Base-by-base conservation (phyloP, 2,888 invertebrate genomes). In the Idaea dimidiata region DNA sequence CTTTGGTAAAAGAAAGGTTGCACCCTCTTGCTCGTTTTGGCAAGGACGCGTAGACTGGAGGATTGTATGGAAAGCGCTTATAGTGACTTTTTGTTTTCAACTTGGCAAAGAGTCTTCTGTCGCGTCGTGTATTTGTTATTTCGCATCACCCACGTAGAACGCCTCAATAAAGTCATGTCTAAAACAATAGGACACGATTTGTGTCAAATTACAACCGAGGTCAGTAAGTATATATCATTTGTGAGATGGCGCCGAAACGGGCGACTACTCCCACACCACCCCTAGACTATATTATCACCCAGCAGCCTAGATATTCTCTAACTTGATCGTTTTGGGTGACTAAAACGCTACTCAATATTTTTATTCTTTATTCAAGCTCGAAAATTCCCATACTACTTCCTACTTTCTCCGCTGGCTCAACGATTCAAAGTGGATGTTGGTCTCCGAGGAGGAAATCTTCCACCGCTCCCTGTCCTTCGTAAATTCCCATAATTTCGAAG, bases 131-230 rank as follows among this genome's bases (percentile, higher is more conserved):
- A 10, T 6, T 10, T 43, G 43, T 43, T 43, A 43, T 43, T 43
- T 43, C 43, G 14, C 43, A 14, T 10, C 43, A 14, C 43, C 43
- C 14, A 43, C 43, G 43, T 7, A 43, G 8, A 14, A 43, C 43
- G 43, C 43, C 8, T 43, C 43, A 43, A 43, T 43, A 43, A 43
- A 43, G 43, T 10, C 43, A 14, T 43, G 43, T 43, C 43, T 43
- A 43, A 43, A 43, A 43, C 43, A 43, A 43, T 43, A 43, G 14
- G 43, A 43, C 43, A 43, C 43, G 10, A 43, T 43, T 43, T 43
- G 43, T 43, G 43, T 43, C 43, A 43, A 43, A 43, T 43, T 43
- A 43, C 43, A 43, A 43, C 43, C 43, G 43, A 43, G 43, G 43
- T 10, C 43, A 43, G 43, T 43, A 43, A 14, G 14, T 43, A 43